Evolutionary conservation across 2,113 vertebrate genomes (phyloP).

Genomic region (Cinclus cinclus): DNA sequence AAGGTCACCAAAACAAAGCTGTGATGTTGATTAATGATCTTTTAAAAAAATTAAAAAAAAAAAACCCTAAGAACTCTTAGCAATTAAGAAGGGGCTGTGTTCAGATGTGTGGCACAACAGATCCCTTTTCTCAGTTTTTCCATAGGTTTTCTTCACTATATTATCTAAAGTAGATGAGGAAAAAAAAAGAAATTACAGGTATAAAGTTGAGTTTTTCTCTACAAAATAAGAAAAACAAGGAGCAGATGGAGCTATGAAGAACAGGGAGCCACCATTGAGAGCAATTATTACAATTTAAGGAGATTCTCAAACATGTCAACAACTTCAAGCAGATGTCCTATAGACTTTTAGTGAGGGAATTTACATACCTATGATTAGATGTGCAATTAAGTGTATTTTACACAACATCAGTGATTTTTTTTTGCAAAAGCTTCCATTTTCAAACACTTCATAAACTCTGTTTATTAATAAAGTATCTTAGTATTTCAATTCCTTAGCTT

Average conservation of each 20-base stretch:
- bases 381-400: not conserved
- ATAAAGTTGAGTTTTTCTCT: not conserved
- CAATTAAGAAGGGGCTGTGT: not conserved
- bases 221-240: not conserved
- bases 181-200: not conserved
- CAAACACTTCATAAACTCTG: not conserved
- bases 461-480: not conserved
- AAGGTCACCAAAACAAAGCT: not conserved
- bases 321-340: not conserved
- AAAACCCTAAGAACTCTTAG: not conserved
- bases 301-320: not conserved
- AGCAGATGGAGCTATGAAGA: not conserved
- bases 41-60: not conserved
- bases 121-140: not conserved
- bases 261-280: not conserved
- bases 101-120: not conserved
- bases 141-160: not conserved
- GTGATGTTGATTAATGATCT: not conserved
- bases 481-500: not conserved
- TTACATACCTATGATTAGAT: not conserved
- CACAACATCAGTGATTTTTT: not conserved
- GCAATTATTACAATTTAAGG: not conserved
- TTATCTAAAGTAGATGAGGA: not conserved
- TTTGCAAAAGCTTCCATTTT: not conserved
- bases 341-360: not conserved